Base-by-base conservation (phyloP, 2,113 vertebrate genomes). In the Oreochromis spilurus region DNA sequence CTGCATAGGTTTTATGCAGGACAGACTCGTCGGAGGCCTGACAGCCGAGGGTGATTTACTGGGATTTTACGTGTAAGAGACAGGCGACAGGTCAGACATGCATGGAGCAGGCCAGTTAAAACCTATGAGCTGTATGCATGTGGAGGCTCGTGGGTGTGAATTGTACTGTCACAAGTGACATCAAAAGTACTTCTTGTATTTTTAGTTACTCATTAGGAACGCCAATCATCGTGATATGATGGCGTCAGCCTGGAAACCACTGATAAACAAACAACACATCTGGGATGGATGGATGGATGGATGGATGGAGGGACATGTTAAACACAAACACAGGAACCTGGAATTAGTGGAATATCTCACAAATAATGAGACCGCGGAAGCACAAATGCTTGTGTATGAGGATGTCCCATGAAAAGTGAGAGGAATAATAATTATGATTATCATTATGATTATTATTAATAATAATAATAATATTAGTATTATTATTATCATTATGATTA, bases 41-140 rank as follows among this genome's bases (percentile, higher is more conserved):
- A 93, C 91, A 91, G 90, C 82, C 87, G 12, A 79, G 75, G 79
- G 84, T 94, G 92, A 94, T 93, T 94, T 93, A 93, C 84, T 81
- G 67, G 21, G 81, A 43, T 88, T 89, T 90, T 78, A 79, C 87
- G 77, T 67, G 13, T 8, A 81, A 31, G 67, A 87, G 21, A 75
- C 40, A 89, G 86, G 87, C 60, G 36, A 60, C 13, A 60, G 38
- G 82, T 78, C 53, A 88, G 53, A 86, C 79, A 84, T 53, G 60
- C 70, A 79, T 16, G 48, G 70, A 78, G 45, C 84, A 36, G 26
- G 57, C 36, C 38, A 53, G 40, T 84, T 80, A 50, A 62, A 86
- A 55, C 67, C 82, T 40, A 91, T 24, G 9, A 6, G 36, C 54
- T 55, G 53, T 54, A 52, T 26, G 50, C 36, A 50, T 50, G 45